Evolutionary conservation across 2,113 vertebrate species (phyloP), one percentile per base, ranked within the genome.

Genomic region (Platichthys flesus): DNA sequence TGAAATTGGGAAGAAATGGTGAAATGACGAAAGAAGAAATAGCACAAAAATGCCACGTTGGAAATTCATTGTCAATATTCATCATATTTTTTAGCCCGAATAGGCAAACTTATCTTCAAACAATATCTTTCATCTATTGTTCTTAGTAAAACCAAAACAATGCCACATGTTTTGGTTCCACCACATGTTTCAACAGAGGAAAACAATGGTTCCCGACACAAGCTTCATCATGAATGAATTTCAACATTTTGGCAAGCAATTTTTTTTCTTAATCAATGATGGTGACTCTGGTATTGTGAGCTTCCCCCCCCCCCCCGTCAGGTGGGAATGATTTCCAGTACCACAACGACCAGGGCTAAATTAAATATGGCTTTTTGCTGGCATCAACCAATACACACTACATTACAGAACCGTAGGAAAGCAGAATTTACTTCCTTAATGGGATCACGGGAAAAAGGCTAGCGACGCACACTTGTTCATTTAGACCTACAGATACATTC

Each of bases 401-500:
- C 62, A 72, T 78, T 84, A 79, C 57, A 82, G 78, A 78, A 73
- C 72, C 56, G 74, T 84, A 89, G 55, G 55, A 90, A 84, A 91
- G 83, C 69, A 85, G 62, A 72, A 79, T 79, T 68, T 83, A 18
- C 75, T 81, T 83, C 67, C 62, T 90, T 85, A 80, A 79, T 61
- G 74, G 69, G 82, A 72, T 78, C 77, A 84, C 82, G 74, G 91
- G 86, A 91, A 89, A 24, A 16, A 88, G 78, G 78, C 74, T 10
- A 88, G 74, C 77, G 24, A 82, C 51, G 47, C 86, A 89, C 85
- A 80, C 81, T 89, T 87, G 84, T 85, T 87, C 84, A 84, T 85
- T 84, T 82, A 84, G 67, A 88, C 74, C 84, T 75, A 80, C 63
- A 83, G 61, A 84, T 61, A 59, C 85, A 87, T 68, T 35, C 58